Evolutionary conservation across 2,113 vertebrate genomes (phyloP), one percentile per base, ranked within the genome.

Genomic region (Axis porcinus): DNA sequence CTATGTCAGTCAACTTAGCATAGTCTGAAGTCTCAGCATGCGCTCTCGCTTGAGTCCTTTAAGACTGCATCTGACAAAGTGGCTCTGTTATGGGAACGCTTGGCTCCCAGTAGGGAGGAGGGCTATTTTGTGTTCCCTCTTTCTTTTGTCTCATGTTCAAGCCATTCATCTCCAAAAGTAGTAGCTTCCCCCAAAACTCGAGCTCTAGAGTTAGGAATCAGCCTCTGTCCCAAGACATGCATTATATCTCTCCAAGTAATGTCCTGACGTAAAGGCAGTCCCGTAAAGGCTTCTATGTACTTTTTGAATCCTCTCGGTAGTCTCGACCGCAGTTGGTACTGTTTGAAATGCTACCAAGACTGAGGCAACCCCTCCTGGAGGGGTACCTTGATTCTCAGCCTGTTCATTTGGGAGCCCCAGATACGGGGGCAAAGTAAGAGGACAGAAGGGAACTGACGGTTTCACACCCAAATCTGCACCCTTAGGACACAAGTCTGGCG

Each of bases 41-140:
- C 4, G 1, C 0, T 2, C 16, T 67, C 16, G n/a, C 16, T 36
- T 36, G 33, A 67, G 8, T 21, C 33, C 33, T 67, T 36, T 33
- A 36, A 17, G 64, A 67, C 19, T 67, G 5, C 33, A 67, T 36
- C 17, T 67, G 64, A 67, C 64, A 36, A 5, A 67, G 16, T 36
- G 33, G 33, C 33, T 67, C 62, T 36, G 64, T 67, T 67, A 67
- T 67, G 17, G 64, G 33, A 67, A 67, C 33, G 0, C 64, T 67
- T 67, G 64, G 64, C 64, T 67, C 33, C 33, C 64, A 11, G 4
- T 21, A 67, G 33, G 64, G 9, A 67, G 64, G 33, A 36, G 64
- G 33, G 8, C 17, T 36, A 67, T 4, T 36, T 19, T 8, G 4
- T 67, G 62, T n/a, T 67, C 33, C 64, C 64, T 67, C 64, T 36